A percentile compares a stretch with the other conserved stretches of the same genome.
These are phyloP conservation scores for Phylloscopus whistleri DNA, from an alignment of 2,113 vertebrate genomes.

Conservation along the genomic window DNA sequence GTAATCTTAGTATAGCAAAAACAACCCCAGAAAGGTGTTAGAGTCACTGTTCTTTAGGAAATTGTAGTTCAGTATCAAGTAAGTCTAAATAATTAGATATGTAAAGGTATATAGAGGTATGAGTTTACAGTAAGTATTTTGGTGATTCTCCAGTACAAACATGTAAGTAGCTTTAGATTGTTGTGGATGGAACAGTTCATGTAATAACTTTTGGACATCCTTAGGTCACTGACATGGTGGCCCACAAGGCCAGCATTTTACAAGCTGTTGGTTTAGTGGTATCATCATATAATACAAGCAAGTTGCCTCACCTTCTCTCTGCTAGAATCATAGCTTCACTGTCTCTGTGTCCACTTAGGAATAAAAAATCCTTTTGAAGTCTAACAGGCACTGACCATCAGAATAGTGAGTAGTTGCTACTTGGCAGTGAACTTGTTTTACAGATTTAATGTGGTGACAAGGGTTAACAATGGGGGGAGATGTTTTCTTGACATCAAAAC, in stretches of 20 bases:
- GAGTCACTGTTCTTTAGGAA: not conserved
- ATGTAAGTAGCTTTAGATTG: not conserved
- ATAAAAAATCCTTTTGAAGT: not conserved
- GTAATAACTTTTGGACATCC: accelerated
- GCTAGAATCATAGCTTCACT: not conserved
- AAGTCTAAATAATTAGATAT: not conserved
- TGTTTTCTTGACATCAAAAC: not conserved
- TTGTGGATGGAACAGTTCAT: not conserved
- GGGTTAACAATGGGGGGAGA: not conserved
- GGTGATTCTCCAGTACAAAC: not conserved
- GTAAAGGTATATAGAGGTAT: not conserved
- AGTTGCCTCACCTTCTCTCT: not conserved
- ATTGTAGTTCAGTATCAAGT: not conserved
- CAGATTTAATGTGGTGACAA: not conserved
- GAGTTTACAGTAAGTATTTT: not conserved
- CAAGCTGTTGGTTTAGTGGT: not conserved
- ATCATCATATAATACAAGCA: not conserved
- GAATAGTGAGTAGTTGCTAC: not conserved
- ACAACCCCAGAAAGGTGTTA: accelerated
- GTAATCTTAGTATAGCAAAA: not conserved
- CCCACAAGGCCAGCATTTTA: not conserved
- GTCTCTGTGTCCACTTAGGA: not conserved
- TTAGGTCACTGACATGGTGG: not conserved
- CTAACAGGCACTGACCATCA: not conserved
- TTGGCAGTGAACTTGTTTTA: not conserved